Evolutionary conservation across 2,113 vertebrate species (phyloP).

Genomic region (Grantiella picta): DNA sequence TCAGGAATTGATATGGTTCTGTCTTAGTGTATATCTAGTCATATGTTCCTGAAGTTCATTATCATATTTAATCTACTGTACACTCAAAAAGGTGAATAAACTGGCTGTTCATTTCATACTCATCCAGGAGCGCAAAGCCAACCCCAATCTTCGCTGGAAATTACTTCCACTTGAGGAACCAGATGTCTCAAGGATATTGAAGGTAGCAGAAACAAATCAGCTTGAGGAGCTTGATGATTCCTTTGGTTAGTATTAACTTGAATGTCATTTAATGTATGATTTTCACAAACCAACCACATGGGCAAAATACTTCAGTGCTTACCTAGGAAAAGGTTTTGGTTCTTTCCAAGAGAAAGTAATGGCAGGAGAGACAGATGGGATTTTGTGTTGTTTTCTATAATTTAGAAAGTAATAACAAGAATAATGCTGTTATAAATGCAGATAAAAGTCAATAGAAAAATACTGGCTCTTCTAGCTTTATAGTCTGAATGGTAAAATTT

Average conservation of each 20-base stretch:
- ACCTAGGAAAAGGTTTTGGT: neutral
- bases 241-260: constrained; percentile 68
- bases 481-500: neutral
- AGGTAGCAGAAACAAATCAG: neutral
- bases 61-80: neutral
- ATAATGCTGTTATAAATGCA: neutral
- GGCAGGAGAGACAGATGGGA: neutral
- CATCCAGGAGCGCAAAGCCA: constrained; percentile 5
- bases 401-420: neutral
- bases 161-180: constrained; percentile 4
- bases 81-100: neutral
- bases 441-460: neutral
- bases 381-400: neutral
- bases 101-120: neutral
- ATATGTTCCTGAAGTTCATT: neutral
- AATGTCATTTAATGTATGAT: neutral
- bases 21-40: neutral
- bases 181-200: constrained; percentile 56
- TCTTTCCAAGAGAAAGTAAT: neutral
- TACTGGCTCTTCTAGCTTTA: neutral
- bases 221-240: constrained; percentile 61
- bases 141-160: neutral
- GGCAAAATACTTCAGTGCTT: neutral
- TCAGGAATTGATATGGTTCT: neutral
- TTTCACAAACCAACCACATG: neutral